Evolutionary conservation across 2,797 vertebrate genomes (phyloP).

Genomic region (Meriones psammophilus): DNA sequence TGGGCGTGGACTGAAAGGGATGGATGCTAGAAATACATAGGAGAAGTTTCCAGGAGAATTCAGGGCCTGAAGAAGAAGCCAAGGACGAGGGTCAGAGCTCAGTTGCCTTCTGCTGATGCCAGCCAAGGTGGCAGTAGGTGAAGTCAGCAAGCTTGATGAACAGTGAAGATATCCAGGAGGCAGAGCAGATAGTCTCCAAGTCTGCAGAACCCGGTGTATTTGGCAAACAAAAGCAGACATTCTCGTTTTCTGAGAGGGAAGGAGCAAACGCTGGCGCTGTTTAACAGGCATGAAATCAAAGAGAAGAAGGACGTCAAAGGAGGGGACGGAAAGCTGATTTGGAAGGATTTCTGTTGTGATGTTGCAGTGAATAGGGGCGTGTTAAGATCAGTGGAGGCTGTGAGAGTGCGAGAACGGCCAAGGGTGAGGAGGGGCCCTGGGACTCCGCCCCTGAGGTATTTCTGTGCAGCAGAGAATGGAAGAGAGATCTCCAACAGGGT

Average conservation of each 20-base stretch:
- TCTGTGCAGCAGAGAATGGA: too few relatives aligned
- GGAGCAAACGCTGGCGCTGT: background rate
- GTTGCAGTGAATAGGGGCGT: background rate
- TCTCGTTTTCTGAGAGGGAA: background rate
- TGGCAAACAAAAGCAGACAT: background rate
- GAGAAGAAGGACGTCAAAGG: background rate
- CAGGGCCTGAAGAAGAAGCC: background rate
- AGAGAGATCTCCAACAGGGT: too few relatives aligned
- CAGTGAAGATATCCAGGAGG: background rate
- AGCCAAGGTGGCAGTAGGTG: rapidly evolving
- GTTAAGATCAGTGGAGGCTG: background rate
- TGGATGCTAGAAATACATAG: background rate
- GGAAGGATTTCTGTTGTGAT: background rate
- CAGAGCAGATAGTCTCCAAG: too few relatives aligned
- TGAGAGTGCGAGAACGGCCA: background rate
- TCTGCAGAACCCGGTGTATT: background rate
- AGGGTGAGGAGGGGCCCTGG: too few relatives aligned
- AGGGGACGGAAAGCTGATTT: background rate
- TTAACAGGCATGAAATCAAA: background rate
- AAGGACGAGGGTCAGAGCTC: background rate
- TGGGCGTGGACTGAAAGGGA: background rate
- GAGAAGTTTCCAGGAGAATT: rapidly evolving
- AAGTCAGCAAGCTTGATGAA: background rate
- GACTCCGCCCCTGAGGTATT: background rate
- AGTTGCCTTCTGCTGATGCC: rapidly evolving